Conservation (phyloP, 2,797 vertebrate species). For the Sebastiscus tertius region DNA sequence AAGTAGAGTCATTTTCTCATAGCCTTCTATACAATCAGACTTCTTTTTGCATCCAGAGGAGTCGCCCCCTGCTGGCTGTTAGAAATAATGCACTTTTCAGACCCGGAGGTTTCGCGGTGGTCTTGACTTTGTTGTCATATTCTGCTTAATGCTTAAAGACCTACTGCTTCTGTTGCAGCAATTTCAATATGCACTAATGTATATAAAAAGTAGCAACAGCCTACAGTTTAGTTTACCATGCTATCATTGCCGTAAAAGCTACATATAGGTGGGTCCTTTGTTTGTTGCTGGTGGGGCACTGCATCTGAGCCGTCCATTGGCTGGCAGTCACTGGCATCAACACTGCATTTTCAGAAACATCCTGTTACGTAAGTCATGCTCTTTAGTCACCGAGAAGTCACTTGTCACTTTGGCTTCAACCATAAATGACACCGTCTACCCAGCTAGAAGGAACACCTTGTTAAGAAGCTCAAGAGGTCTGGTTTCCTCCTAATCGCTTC, state of each 20-base stretch:
- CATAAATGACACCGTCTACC: conserved; percentile 3
- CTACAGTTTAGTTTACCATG: not conserved
- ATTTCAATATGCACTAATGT: not conserved
- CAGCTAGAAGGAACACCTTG: conserved; percentile 30
- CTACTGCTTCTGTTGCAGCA: not conserved
- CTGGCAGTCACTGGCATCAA: not conserved
- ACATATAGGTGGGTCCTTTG: not conserved
- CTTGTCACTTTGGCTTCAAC: conserved; percentile 23
- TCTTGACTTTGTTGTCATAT: not conserved
- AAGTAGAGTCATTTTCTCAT: too few species aligned
- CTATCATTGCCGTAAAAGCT: not conserved
- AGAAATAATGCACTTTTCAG: too few species aligned
- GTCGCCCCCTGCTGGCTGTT: too few species aligned
- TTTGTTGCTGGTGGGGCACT: not conserved
- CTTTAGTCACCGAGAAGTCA: not conserved
- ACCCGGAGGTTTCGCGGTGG: rapidly evolving
- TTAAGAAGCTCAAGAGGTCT: conserved; percentile 35
- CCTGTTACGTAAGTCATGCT: not conserved
- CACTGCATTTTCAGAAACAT: not conserved
- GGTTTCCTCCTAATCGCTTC: conserved; percentile 28
- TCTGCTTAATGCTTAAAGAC: not conserved
- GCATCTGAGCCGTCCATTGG: not conserved
- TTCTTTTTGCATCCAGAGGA: too few species aligned
- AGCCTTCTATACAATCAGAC: too few species aligned
- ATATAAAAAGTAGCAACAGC: not conserved